Base-by-base conservation (phyloP, 2,797 vertebrate genomes). In the Pogoniulus pusillus region DNA sequence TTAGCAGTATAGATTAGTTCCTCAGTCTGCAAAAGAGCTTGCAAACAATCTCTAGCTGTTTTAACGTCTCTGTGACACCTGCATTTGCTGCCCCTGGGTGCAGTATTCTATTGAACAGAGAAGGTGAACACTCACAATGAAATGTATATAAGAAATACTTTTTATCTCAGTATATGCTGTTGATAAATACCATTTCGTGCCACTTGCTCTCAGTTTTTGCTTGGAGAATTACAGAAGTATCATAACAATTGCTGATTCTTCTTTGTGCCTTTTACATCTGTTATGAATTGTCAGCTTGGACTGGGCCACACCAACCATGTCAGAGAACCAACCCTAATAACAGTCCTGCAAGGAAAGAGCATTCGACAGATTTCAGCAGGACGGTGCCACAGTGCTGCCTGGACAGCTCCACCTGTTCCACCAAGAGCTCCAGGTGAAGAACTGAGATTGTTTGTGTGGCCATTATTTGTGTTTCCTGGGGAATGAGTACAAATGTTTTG, bases 251-350 rank as follows among this genome's bases (percentile, higher is more conserved):
- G 66, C 62, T 95, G 54, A 27, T 27, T 75, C 54, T 62, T 93
- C 73, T 65, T 75, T 79, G 51, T 64, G 20, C 51, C 20, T 82
- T 78, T 73, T 62, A 55, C 66, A 35, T 82, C 16, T 87, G 13
- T 87, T 70, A 24, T 23, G 62, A 57, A 68, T 80, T 54, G 53
- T 26, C 79, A 98, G 98, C 97, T 98, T 70, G 98, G 98, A 13
- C 94, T 98, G 62, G 98, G 98, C 81, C 98, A 98, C 65, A 98
- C 98, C 63, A 98, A 98, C 91, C 98, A 98, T 0, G 97, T 98
- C 68, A 95, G 98, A 80, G 98, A 98, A 91, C 98, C 98, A 37
- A 98, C 97, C 4, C 91, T 98, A 13, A 39, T 98, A 34, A 98
- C 97, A 39, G 93, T 95, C 30, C 94, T 98, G 58, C 98, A 98